Conservation (phyloP, 2,888 invertebrate genomes). For the Cephalotes varians region DNA sequence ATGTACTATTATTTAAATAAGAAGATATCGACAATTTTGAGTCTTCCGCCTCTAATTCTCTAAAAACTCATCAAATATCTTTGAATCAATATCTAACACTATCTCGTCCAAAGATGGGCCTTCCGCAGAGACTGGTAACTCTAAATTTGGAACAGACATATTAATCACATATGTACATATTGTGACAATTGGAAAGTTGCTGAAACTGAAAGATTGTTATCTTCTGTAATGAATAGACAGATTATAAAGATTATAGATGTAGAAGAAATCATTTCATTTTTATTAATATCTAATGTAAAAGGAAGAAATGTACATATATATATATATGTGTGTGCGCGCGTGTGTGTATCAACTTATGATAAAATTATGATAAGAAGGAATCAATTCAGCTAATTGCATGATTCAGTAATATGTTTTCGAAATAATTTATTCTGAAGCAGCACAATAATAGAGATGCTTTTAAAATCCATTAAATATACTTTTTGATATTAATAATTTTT, state of each 20-base stretch:
- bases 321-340: no score
- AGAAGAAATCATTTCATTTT: neutral
- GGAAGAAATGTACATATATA: neutral
- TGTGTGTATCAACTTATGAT: neutral
- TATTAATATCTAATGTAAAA: neutral
- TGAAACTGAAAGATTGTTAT: neutral
- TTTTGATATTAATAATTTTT: neutral
- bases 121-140: constrained; percentile 76
- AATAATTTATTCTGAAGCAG: neutral
- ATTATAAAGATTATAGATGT: neutral
- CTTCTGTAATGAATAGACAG: neutral
- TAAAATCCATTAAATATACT: neutral
- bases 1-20: neutral
- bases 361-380: neutral
- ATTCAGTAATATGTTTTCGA: neutral
- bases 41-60: constrained; percentile 82
- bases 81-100: constrained; percentile 88
- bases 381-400: neutral
- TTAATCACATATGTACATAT: neutral
- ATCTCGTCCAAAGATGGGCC: constrained; percentile 89
- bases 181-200: neutral
- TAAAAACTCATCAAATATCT: constrained; percentile 89
- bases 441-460: neutral
- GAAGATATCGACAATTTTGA: neutral
- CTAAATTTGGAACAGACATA: constrained; percentile 70